A percentile compares a stretch with the other conserved stretches of the same genome.
Conservation (phyloP, 1,140 invertebrate genomes). For the Leptinotarsa lineolata region DNA sequence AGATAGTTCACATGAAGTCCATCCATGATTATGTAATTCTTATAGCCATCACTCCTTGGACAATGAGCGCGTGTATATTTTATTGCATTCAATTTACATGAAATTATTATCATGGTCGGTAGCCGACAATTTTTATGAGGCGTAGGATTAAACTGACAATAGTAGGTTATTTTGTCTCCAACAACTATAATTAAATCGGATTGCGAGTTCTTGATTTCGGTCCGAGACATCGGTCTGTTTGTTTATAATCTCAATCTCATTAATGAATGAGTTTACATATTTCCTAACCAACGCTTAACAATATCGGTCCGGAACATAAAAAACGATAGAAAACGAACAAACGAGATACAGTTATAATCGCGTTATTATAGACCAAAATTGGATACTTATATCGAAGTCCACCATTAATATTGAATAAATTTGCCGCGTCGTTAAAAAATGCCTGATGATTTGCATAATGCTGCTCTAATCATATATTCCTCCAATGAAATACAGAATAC, state of each 20-base stretch:
- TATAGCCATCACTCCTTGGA: neutral
- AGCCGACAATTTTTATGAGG: neutral
- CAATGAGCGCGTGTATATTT: neutral
- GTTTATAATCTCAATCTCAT: too few relatives aligned
- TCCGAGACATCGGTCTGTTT: neutral
- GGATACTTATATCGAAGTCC: slow-evolving; percentile 14
- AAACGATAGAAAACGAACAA: neutral
- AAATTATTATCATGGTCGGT: slow-evolving; percentile 2
- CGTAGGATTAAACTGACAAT: slow-evolving; percentile 11
- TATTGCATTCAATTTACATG: slow-evolving; percentile 15
- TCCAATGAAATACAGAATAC: slow-evolving; percentile 23
- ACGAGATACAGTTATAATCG: neutral
- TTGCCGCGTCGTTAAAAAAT: slow-evolving; percentile 10
- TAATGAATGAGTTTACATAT: too few relatives aligned
- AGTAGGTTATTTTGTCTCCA: slow-evolving; percentile 2
- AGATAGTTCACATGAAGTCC: neutral
- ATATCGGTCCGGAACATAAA: too few relatives aligned
- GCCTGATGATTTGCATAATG: slow-evolving; percentile 19
- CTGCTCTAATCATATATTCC: slow-evolving; percentile 14
- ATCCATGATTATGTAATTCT: neutral
- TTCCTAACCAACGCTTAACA: too few relatives aligned
- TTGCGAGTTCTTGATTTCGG: neutral
- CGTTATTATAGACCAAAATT: slow-evolving; percentile 18
- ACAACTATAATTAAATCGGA: neutral
- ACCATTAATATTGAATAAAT: slow-evolving; percentile 21